Evolutionary conservation across 2,113 vertebrate species (phyloP).

Genomic region (Nyctibius bracteatus): DNA sequence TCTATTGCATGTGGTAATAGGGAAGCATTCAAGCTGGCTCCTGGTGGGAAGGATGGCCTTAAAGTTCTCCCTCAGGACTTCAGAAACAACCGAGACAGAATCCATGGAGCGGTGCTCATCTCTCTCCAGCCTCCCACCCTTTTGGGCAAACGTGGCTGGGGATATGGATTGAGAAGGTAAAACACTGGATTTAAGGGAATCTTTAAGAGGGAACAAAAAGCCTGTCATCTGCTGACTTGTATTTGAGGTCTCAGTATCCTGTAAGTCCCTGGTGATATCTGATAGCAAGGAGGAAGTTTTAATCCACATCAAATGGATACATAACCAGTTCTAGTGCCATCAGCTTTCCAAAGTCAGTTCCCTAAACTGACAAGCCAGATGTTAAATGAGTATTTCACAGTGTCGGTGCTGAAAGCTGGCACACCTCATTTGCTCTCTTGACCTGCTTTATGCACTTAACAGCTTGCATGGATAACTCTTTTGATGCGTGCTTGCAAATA

Average conservation of each 20-base stretch:
- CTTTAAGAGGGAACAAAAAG: not conserved
- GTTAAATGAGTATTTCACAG: not conserved
- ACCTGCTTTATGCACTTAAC: not conserved
- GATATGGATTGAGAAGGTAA: not conserved
- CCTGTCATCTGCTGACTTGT: not conserved
- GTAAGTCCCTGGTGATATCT: not conserved
- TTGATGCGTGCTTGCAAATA: not conserved
- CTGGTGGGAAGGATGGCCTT: not conserved
- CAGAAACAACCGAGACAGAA: not conserved
- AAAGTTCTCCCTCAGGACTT: not conserved
- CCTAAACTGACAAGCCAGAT: not conserved
- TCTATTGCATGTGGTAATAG: not conserved
- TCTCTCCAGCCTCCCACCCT: not conserved
- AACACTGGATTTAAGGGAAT: not conserved
- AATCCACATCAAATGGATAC: not conserved
- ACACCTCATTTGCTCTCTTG: not conserved
- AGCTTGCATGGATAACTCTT: not conserved
- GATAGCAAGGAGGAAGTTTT: not conserved
- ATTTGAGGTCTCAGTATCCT: not conserved
- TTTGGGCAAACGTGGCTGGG: not conserved
- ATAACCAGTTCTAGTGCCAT: not conserved
- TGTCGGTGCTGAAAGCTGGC: not conserved
- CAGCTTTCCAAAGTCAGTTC: not conserved
- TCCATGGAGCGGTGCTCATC: fast-evolving
- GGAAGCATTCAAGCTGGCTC: not conserved